A percentile compares a stretch with the other conserved stretches of the same genome.
Evolutionary conservation across 2,113 vertebrate species (phyloP).

Genomic region (Platanista minor): DNA sequence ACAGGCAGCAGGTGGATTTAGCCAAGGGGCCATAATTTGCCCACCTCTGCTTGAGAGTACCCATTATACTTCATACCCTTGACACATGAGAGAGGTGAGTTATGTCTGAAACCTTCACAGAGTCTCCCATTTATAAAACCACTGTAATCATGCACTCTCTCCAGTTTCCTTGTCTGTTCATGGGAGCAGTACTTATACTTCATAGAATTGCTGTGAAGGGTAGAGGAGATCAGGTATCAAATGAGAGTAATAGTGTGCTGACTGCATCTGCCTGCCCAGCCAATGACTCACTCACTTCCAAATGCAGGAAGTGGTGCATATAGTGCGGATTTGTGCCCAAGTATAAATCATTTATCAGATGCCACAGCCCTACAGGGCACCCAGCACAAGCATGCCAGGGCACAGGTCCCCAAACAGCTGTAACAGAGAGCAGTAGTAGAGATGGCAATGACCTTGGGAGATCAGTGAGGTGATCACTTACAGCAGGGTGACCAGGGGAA

Average conservation of each 20-base stretch:
- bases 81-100: neutral
- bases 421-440: neutral
- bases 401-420: neutral
- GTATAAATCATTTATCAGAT: neutral
- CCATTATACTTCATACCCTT: neutral
- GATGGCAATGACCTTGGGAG: neutral
- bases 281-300: conserved; percentile 7
- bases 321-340: neutral
- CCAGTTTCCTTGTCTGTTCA: neutral
- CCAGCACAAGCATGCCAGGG: neutral
- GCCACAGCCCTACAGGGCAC: neutral
- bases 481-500: neutral
- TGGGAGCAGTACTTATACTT: neutral
- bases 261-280: neutral
- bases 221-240: neutral
- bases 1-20: neutral
- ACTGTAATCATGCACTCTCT: neutral
- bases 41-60: neutral
- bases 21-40: neutral
- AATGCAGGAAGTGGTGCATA: neutral
- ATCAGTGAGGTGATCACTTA: neutral
- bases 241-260: neutral
- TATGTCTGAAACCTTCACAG: neutral
- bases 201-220: neutral
- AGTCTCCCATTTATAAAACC: neutral